Conservation (phyloP, 1,140 invertebrate genomes). For the Rhopalosiphum padi region DNA sequence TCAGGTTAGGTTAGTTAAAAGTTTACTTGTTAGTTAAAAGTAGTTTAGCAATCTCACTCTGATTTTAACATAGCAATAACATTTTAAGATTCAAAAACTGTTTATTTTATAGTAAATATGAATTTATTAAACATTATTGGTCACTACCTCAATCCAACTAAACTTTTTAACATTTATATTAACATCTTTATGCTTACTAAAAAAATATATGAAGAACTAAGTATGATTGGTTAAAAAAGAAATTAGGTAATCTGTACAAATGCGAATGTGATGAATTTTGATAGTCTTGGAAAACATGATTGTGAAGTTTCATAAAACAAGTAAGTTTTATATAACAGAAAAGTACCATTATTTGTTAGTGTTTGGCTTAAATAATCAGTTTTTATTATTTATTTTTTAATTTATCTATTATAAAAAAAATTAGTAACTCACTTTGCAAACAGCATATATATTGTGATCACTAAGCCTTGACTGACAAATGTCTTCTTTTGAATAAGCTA, state of each 20-base stretch:
- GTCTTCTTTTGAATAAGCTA: conserved; percentile 37
- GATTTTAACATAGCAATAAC: too few relatives aligned
- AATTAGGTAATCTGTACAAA: not conserved
- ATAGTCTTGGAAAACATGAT: not conserved
- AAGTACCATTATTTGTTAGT: not conserved
- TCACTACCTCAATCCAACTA: too few relatives aligned
- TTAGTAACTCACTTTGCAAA: conserved; percentile 25
- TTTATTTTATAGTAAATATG: too few relatives aligned
- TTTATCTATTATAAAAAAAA: not conserved
- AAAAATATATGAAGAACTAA: too few relatives aligned
- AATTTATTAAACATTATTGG: too few relatives aligned
- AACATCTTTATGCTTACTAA: too few relatives aligned
- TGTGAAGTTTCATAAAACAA: not conserved
- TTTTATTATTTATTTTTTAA: not conserved
- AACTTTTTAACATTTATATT: too few relatives aligned
- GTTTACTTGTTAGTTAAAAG: too few relatives aligned
- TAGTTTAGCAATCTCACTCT: too few relatives aligned
- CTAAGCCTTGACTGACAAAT: conserved; percentile 19
- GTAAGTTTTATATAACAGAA: not conserved
- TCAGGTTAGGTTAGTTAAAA: too few relatives aligned
- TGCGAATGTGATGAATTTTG: too few relatives aligned
- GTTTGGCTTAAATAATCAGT: not conserved
- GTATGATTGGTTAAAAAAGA: not conserved
- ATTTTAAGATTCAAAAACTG: too few relatives aligned
- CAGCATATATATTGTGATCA: conserved; percentile 45